phyloP scores from a whole-genome alignment of 2,888 invertebrate species.

The Ferrisia virgata region DNA sequence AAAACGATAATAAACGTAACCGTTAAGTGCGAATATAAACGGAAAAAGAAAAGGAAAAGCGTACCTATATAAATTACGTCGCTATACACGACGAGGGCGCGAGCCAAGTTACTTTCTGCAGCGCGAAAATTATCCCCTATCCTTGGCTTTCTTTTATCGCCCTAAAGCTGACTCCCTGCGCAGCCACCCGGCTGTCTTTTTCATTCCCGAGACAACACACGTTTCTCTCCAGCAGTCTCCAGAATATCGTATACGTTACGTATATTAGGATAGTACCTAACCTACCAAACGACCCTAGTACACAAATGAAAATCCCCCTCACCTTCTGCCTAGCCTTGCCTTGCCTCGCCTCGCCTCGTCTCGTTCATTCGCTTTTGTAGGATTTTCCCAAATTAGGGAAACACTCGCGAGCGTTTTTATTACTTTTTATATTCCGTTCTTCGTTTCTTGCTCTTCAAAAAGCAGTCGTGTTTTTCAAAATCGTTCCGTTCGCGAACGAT shows the following conservation, averaged over 20 bases:
- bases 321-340: not conserved
- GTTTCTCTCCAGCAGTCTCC: not conserved
- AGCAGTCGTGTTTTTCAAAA: not conserved
- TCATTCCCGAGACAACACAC: conserved; percentile 6
- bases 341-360: not conserved
- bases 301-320: conserved; percentile 4
- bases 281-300: not conserved
- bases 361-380: not conserved
- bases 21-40: conserved; percentile 33
- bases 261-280: not conserved
- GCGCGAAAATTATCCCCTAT: conserved; percentile 31
- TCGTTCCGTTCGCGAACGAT: conserved; percentile 22
- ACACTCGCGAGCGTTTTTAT: conserved; percentile 5
- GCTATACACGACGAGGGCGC: not conserved
- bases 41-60: conserved; percentile 26
- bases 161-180: not conserved
- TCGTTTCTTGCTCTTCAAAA: not conserved
- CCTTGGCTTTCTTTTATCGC: conserved; percentile 24
- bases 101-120: conserved; percentile 4
- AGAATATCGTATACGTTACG: not conserved
- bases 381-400: conserved; percentile 17
- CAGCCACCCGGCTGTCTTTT: not conserved
- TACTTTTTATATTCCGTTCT: not conserved
- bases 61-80: conserved; percentile 32
- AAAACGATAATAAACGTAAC: conserved; percentile 19